Evolutionary conservation across 2,113 vertebrate species (phyloP).

Genomic region (Tamias sibiricus): DNA sequence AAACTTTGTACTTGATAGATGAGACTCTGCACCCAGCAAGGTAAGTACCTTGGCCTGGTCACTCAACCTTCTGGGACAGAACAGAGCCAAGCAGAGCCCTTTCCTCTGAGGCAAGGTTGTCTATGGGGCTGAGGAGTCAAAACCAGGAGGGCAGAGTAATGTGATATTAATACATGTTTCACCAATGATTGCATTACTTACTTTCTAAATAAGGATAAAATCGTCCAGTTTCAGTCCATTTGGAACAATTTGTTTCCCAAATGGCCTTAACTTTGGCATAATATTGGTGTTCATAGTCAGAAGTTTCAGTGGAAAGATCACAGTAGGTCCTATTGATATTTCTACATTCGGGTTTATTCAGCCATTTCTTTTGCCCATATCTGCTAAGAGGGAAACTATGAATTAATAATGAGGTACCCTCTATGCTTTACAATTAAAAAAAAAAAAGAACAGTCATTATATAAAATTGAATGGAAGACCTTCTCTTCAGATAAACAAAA

Average conservation of each 20-base stretch:
- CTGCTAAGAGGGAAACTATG: constrained; percentile 82
- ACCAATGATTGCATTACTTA: constrained; percentile 85
- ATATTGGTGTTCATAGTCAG: constrained; percentile 88
- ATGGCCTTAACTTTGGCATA: constrained; percentile 90
- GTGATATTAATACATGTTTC: background rate
- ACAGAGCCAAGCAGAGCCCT: background rate
- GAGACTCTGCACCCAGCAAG: background rate
- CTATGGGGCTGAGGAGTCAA: background rate
- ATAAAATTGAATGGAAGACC: constrained; percentile 62
- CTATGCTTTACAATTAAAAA: background rate
- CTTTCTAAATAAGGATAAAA: constrained; percentile 93
- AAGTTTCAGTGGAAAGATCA: constrained; percentile 92
- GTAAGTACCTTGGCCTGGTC: background rate
- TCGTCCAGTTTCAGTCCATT: constrained; percentile 87
- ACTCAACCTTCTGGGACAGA: background rate
- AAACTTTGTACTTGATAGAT: background rate
- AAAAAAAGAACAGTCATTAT: constrained; percentile 35
- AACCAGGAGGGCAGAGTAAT: background rate
- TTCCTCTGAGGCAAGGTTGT: background rate
- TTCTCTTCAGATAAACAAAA: constrained; percentile 68
- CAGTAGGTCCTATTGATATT: constrained; percentile 88
- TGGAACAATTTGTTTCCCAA: constrained; percentile 81
- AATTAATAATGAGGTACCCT: constrained; percentile 52
- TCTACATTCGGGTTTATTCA: constrained; percentile 87
- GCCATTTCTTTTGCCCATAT: constrained; percentile 93